Percentiles rank a stretch among this genome's conserved stretches.
Evolutionary conservation across 35 echinoderm and acorn worm genomes (phyloP).

Genomic region (Hemicentrotus pulcherrimus): DNA sequence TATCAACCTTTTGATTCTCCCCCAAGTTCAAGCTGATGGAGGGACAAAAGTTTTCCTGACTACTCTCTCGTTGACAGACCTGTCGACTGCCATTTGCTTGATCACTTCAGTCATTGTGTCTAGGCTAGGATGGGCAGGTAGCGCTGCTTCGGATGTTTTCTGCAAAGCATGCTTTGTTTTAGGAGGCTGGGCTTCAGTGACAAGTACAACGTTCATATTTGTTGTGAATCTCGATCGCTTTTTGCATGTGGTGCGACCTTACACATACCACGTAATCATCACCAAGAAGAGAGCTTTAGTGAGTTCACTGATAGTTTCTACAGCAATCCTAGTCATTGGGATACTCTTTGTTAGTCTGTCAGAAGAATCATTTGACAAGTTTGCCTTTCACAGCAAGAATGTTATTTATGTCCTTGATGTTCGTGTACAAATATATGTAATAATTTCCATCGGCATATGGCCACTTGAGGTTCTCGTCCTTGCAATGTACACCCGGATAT

Average conservation of each 20-base stretch:
- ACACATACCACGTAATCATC: not conserved
- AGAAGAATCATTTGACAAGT: not conserved
- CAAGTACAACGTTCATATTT: not conserved
- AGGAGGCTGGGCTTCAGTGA: not conserved
- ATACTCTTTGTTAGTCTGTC: not conserved
- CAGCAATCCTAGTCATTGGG: not conserved
- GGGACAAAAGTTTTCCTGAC: not conserved
- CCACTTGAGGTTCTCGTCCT: not conserved
- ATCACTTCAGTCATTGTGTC: not conserved
- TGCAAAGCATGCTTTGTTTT: not conserved
- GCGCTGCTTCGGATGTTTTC: not conserved
- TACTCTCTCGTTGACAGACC: not conserved
- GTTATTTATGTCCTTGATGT: not conserved
- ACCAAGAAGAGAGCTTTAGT: not conserved
- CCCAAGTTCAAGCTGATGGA: not conserved
- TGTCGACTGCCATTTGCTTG: not conserved
- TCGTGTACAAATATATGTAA: not conserved
- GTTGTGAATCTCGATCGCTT: not conserved
- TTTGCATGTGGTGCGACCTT: not conserved
- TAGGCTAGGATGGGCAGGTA: not conserved
- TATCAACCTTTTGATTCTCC: not conserved
- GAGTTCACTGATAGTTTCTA: not conserved
- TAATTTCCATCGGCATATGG: not conserved
- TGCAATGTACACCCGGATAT: not conserved
- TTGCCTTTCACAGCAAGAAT: not conserved